Conservation (phyloP, 1,140 invertebrate species). For the Platyura marginata region DNA sequence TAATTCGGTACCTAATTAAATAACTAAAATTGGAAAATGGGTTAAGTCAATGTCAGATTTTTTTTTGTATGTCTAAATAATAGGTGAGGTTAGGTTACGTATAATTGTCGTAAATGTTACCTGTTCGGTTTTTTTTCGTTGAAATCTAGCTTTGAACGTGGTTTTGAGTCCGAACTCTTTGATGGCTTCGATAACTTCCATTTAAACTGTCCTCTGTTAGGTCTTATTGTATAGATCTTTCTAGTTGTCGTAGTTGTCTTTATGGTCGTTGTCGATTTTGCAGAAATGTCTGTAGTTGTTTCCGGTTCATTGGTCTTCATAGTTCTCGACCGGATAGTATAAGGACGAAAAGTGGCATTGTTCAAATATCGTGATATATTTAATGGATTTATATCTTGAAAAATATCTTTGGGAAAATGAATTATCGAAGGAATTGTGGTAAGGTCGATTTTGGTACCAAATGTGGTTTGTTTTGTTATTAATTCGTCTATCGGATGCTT, state of each 20-base stretch:
- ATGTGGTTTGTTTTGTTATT: too few species aligned
- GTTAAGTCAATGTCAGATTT: too few species aligned
- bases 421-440: slow-evolving; percentile 19
- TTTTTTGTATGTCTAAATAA: not conserved
- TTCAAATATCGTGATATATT: slow-evolving; percentile 25
- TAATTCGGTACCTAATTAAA: not conserved
- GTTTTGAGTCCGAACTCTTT: not conserved
- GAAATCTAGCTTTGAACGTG: too few species aligned
- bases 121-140: slow-evolving; percentile 3
- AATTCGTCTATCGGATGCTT: too few species aligned
- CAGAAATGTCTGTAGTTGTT: slow-evolving; percentile 2
- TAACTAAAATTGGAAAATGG: not conserved
- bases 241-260: slow-evolving; percentile 1
- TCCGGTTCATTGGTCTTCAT: slow-evolving; percentile 13
- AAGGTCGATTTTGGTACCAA: too few species aligned
- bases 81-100: not conserved
- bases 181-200: slow-evolving; percentile 7
- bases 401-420: slow-evolving; percentile 20
- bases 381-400: slow-evolving; percentile 12
- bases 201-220: slow-evolving; percentile 16
- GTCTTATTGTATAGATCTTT: slow-evolving; percentile 7
- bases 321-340: slow-evolving; percentile 21
- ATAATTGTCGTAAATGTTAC: not conserved
- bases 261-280: slow-evolving; percentile 5
- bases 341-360: slow-evolving; percentile 28